Conservation (phyloP, 2,888 invertebrate species). For the Caenorhabditis doughertyi region DNA sequence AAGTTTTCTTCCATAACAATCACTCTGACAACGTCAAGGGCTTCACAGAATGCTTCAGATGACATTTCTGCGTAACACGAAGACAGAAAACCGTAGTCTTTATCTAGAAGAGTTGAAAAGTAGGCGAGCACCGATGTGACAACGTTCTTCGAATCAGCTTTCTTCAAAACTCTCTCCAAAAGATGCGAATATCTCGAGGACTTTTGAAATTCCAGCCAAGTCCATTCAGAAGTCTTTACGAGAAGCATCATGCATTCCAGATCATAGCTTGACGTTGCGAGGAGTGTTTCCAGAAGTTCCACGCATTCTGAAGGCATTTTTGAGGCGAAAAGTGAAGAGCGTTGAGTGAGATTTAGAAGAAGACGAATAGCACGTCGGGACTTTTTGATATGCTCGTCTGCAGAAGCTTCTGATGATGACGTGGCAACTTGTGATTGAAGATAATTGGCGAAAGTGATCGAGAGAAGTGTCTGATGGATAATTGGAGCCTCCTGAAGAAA, state of each 20-base stretch:
- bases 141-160: neutral
- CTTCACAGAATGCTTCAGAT: slow-evolving; percentile 9
- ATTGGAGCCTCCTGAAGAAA: slow-evolving; percentile 17
- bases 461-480: slow-evolving; percentile 29
- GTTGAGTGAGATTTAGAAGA: slow-evolving; percentile 45
- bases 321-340: slow-evolving; percentile 36
- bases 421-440: slow-evolving; percentile 2
- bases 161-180: slow-evolving; percentile 25
- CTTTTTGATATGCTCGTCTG: neutral
- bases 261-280: neutral
- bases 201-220: slow-evolving; percentile 56
- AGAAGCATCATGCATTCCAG: slow-evolving; percentile 39
- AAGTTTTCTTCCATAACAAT: slow-evolving; percentile 22
- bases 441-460: slow-evolving; percentile 23
- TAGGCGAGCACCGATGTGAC: slow-evolving; percentile 48
- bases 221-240: slow-evolving; percentile 40
- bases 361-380: slow-evolving; percentile 23
- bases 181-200: slow-evolving; percentile 37
- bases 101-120: slow-evolving; percentile 65
- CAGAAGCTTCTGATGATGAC: neutral
- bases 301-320: slow-evolving; percentile 30
- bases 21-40: slow-evolving; percentile 25
- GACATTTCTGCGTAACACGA: slow-evolving; percentile 62
- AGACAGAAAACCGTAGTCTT: slow-evolving; percentile 67
- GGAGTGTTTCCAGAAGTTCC: slow-evolving; percentile 42